These are phyloP conservation scores for Aurelia coerulea DNA, from an alignment of 30 jellyfish, hydroid and myxozoan species.

Conservation along the genomic window DNA sequence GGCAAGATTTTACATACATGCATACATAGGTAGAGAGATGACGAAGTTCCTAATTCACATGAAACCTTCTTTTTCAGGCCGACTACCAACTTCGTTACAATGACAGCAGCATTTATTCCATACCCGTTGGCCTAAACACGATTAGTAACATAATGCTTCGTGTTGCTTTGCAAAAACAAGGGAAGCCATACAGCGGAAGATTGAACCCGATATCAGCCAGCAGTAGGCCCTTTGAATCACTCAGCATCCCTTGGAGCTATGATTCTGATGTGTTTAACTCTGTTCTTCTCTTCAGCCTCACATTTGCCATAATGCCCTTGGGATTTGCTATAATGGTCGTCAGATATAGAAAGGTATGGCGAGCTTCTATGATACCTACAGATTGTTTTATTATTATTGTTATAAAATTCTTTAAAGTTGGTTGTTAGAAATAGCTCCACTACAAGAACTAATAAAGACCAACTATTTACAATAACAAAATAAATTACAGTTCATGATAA, in stretches of 20 bases:
- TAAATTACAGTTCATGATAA: no score
- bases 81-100: constrained; percentile 68
- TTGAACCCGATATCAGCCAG: constrained; percentile 44
- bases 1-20: no score
- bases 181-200: constrained; percentile 38
- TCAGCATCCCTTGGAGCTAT: constrained; percentile 56
- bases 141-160: constrained; percentile 65
- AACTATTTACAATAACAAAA: no score
- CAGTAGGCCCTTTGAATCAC: constrained; percentile 69
- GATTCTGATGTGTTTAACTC: constrained; percentile 65
- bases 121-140: constrained; percentile 86
- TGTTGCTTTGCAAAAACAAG: constrained; percentile 51
- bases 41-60: not conserved
- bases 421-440: no score
- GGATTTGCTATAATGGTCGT: constrained; percentile 82
- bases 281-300: constrained; percentile 69
- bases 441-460: no score
- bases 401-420: no score
- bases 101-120: constrained; percentile 71
- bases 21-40: no score
- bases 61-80: constrained; percentile 16
- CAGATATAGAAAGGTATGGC: constrained; percentile 65
- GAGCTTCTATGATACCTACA: no score
- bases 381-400: no score
- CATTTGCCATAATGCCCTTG: constrained; percentile 67